Base-by-base conservation (phyloP, 2,113 vertebrate species). In the Recurvirostra avosetta region DNA sequence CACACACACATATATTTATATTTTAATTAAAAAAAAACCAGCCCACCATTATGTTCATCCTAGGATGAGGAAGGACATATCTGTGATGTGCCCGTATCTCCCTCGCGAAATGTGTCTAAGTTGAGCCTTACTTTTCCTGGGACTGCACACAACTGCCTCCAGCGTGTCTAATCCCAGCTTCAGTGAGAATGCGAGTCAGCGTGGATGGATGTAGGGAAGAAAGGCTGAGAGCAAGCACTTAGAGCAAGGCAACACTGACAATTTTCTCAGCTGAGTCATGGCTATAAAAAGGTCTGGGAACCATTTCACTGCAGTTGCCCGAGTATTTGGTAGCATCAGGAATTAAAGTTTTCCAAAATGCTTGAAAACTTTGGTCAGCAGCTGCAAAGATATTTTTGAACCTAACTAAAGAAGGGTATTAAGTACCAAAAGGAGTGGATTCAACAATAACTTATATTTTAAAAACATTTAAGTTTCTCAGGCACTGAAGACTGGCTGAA, bases 11-110 rank as follows among this genome's bases (percentile, higher is more conserved):
- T 5, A 26, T 15, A 20, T 2, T 3, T 43, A 8, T 21, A 22
- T 43, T 67, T 58, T 53, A 68, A 40, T 41, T 45, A 8, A 15
- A 43, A 45, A 40, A 15, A 2, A 0, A 0, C 1, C 0, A 38
- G 38, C 38, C 38, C 6, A 30, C 7, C 5, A 1, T 68, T 58
- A 17, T 9, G 1, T 22, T 62, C 0, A 0, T 56, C 55, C 36
- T 49, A 49, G 38, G 38, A 19, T 49, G 20, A 36, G 15, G 38
- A 36, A 61, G 41, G 8, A 38, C 20, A 8, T 14, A 53, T 38
- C 26, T 77, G 19, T 52, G 36, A 45, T 5, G 6, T 26, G 45
- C 34, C 22, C 14, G 15, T 9, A 36, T 17, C 10, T 61, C 29
- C 22, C 15, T 74, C 1, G 2, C 26, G 9, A 56, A 67, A 38